These are phyloP conservation scores for Chloroceryle amazona DNA, from an alignment of 2,797 vertebrate species.

Conservation along the genomic window DNA sequence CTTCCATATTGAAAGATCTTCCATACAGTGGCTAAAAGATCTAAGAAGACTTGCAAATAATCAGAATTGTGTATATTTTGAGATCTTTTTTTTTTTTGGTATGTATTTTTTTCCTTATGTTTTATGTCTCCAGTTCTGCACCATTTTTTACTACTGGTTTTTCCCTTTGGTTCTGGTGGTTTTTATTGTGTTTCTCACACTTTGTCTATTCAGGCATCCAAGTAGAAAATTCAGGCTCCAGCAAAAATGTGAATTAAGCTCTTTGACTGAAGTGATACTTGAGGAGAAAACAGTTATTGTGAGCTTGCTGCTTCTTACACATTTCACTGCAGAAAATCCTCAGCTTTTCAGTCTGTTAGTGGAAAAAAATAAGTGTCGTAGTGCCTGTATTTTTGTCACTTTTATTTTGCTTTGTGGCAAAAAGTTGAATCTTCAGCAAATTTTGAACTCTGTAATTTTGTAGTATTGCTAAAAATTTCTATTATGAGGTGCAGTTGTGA, in stretches of 20 bases:
- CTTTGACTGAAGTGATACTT: not conserved
- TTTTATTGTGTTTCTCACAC: not conserved
- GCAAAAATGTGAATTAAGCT: not conserved
- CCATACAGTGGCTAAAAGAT: not conserved
- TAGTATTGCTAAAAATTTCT: not conserved
- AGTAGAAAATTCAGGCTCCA: not conserved
- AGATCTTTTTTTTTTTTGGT: not conserved
- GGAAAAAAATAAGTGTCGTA: not conserved
- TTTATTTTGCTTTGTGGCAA: not conserved
- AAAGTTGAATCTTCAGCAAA: not conserved
- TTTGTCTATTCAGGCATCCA: not conserved
- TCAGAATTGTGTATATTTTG: not conserved
- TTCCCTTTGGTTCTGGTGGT: not conserved
- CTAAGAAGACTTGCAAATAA: not conserved
- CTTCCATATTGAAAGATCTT: not conserved
- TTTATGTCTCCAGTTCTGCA: not conserved
- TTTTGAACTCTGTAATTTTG: not conserved
- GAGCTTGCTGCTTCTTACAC: not conserved
- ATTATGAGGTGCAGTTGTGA: not conserved
- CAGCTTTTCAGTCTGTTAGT: not conserved
- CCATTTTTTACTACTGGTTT: not conserved
- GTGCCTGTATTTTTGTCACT: not conserved
- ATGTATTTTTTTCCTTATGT: accelerated
- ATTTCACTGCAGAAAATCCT: not conserved
- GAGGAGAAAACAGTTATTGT: not conserved